Conservation (phyloP, 2,797 vertebrate genomes). For the Diceros bicornis region DNA sequence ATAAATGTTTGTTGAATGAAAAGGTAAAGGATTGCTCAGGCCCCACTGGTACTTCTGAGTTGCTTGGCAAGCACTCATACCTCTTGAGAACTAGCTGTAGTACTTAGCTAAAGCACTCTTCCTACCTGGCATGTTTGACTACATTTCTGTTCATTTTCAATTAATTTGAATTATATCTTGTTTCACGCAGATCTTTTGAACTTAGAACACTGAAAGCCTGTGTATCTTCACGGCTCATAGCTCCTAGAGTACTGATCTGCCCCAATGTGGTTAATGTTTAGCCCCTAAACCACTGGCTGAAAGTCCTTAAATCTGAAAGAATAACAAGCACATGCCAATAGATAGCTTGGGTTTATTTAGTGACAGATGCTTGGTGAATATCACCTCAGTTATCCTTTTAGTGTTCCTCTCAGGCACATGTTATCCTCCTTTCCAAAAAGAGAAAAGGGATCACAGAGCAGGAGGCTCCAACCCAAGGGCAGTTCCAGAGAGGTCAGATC, state of each 20-base stretch:
- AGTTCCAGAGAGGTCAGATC: not conserved
- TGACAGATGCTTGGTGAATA: not conserved
- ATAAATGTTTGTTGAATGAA: not conserved
- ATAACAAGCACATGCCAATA: not conserved
- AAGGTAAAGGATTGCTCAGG: not conserved
- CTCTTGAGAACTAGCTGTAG: not conserved
- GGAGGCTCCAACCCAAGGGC: not conserved
- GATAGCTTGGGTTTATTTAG: not conserved
- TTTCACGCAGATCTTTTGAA: slow-evolving; percentile 51
- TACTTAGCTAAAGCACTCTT: not conserved
- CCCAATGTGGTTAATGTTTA: slow-evolving; percentile 53
- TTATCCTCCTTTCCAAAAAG: not conserved
- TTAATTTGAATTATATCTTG: not conserved
- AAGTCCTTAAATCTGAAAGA: slow-evolving; percentile 48
- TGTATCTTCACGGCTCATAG: slow-evolving; percentile 31
- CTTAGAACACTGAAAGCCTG: not conserved
- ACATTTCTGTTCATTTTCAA: not conserved
- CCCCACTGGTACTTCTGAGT: not conserved
- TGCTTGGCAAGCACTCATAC: not conserved
- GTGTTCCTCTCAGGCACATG: not conserved
- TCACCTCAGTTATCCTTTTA: not conserved
- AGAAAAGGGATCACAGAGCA: not conserved
- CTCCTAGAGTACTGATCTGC: not conserved
- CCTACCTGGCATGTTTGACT: not conserved
- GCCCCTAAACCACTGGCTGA: not conserved